Evolutionary conservation across 1,140 invertebrate genomes (phyloP), one percentile per base, ranked within the genome.

Genomic region (Phocides pigmalion): DNA sequence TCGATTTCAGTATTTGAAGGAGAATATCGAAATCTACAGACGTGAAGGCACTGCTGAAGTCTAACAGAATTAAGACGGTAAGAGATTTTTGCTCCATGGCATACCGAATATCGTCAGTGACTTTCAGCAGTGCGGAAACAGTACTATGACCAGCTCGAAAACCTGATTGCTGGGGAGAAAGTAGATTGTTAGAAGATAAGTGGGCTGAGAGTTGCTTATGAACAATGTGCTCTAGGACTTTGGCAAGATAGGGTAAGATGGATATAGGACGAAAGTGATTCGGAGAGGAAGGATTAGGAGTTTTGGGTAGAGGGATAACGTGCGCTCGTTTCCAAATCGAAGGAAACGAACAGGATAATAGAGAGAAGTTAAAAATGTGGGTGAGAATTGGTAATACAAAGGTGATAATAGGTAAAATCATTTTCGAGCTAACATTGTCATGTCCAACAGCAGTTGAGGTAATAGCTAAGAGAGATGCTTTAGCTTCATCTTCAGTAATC

Each of bases 261-360:
- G 44, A 46, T 9, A 47, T 59, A 0, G 56, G 56, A 2, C 56
- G 22, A n/a, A 39, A 59, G 6, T 59, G n/a, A 6, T 12, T 46
- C 14, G 15, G 4, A 19, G 12, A 14, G 0, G 44, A 35, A 20
- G 56, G 28, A 37, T 47, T 61, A 35, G 44, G 14, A 15, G 3
- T 19, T 49, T 61, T 61, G 1, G 56, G 32, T 25, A 67, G 6
- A 16, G 58, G 50, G 22, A 67, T 44, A 41, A 67, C 19, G 20
- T 37, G 28, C 6, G 51, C 50, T 9, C 44, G 46, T 19, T 41
- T n/a, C 65, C 65, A 62, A 9, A 15, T 1, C 6, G 41, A 16
- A 0, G 65, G 65, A 32, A 47, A 66, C 1, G 15, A 50, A 32
- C 17, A 9, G 4, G 49, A 47, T 32, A 28, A 22, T 2, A 66